Conservation (phyloP, 2,888 invertebrate genomes). For the Hydropsyche betteni region DNA sequence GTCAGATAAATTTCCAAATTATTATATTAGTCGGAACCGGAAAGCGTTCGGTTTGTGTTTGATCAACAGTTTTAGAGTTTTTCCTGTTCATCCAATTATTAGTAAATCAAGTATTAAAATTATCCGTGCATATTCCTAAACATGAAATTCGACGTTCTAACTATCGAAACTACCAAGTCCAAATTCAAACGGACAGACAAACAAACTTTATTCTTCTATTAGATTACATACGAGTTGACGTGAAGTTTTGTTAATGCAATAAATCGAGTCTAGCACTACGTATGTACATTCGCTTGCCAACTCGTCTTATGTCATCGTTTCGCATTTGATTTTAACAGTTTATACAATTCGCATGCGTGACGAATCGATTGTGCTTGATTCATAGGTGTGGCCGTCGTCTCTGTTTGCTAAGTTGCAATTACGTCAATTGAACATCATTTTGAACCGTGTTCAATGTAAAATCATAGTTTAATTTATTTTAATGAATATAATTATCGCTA, state of each 20-base stretch:
- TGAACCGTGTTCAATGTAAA: too few species aligned
- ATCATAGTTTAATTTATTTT: too few species aligned
- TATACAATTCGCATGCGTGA: not conserved
- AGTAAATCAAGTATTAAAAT: too few species aligned
- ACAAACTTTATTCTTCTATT: not conserved
- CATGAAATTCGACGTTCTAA: too few species aligned
- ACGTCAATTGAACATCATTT: not conserved
- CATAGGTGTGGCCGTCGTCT: not conserved
- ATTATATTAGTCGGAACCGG: too few species aligned
- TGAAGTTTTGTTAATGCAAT: not conserved
- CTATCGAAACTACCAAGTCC: not conserved
- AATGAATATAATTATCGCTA: too few species aligned
- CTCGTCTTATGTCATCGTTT: constrained; percentile 8
- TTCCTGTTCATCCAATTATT: too few species aligned
- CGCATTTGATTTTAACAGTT: too few species aligned
- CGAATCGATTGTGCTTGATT: not conserved
- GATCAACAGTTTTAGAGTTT: not conserved
- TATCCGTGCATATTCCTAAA: too few species aligned
- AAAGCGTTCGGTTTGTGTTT: too few species aligned
- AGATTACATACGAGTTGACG: not conserved
- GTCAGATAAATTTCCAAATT: too few species aligned
- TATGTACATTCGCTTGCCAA: not conserved
- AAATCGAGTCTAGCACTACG: too few species aligned
- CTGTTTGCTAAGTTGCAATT: not conserved
- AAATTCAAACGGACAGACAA: not conserved